Base-by-base conservation (phyloP, 2,888 invertebrate species). In the Lamproptera curius region DNA sequence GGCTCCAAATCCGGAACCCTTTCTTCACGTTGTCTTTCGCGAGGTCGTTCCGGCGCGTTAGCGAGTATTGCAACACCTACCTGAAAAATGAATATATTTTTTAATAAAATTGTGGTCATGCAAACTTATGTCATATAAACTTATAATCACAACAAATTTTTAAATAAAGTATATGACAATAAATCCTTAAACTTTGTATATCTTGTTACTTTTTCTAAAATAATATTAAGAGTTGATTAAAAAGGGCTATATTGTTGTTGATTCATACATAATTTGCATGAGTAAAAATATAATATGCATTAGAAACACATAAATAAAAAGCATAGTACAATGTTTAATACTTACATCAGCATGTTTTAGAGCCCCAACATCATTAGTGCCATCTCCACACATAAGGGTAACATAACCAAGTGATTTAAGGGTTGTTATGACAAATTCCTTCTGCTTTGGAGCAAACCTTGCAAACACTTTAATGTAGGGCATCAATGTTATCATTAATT, bases 371-470 rank as follows among this genome's bases (percentile, higher is more conserved):
- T 99, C 99, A 76, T 99, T 99, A 1, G 99, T 99, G 45, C 99
- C 99, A 85, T 99, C 99, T 1, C 99, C 99, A 72, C 99, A 99
- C 99, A 99, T 99, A 1, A 99, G 88, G 0, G 98, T 97, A 2
- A 92, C 91, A 67, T 92, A 96, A 2, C 99, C 99, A 9, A 95
- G 84, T 20, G 92, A 90, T 73, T 97, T 98, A 43, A 99, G 81
- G 2, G 94, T 92, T 6, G 96, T 95, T 35, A 99, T 94, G 1
- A 99, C 95, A 69, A 93, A 94, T 81, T 99, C 99, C 81, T 99
- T 99, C 76, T 99, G 99, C 73, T 99, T 99, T 0, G 99, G 99
- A 1, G 98, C 97, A 67, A 99, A 98, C 62, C 99, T 90, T 1
- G 99, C 99, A 77, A 96, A 99, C 1, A 99, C 95, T 43, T 94